Base-by-base conservation (phyloP, 1,140 invertebrate species). In the Maconellicoccus hirsutus region DNA sequence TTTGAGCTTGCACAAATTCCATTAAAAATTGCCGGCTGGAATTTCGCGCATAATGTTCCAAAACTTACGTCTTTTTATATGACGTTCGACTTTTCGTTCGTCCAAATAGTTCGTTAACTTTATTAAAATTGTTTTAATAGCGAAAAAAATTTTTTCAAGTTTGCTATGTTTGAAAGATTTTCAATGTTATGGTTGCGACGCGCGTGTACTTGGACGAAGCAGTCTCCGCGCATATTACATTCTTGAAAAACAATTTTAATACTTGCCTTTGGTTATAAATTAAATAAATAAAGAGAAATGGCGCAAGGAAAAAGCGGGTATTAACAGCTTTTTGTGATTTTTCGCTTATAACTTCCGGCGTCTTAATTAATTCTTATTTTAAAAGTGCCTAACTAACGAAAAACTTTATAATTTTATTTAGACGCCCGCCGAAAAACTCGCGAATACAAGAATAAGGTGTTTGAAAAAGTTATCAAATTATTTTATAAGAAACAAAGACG, bases 361-460 rank as follows among this genome's bases (percentile, higher is more conserved):
- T 52, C 42, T 52, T 52, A 52, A 52, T 52, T 52, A 52, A 52
- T 52, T 52, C 42, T 52, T 52, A 52, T 52, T 52, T 52, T 52
- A 19, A 52, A 52, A 52, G 42, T 52, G 42, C 42, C 42, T 19
- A 52, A 52, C 42, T 52, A 52, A 52, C 42, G 42, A 19, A 52
- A 52, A 52, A 52, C 42, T 52, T 52, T 52, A 52, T 52, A 52
- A 52, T 52, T 52, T 52, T 52, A 52, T 52, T 52, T 52, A 52
- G 42, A 52, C 42, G 42, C 42, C 29, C 42, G n/a, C 42, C 42
- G 29, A 52, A 52, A 52, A 52, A 52, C 42, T 52, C 16, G 42
- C 42, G 42, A 52, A 52, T 52, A 52, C 42, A 52, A 52, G 42
- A 52, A 52, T 52, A 52, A 52, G 42, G 42, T 52, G 42, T 52